phyloP scores from a whole-genome alignment of 2,797 vertebrate genomes.

The Eupleurogrammus muticus region DNA sequence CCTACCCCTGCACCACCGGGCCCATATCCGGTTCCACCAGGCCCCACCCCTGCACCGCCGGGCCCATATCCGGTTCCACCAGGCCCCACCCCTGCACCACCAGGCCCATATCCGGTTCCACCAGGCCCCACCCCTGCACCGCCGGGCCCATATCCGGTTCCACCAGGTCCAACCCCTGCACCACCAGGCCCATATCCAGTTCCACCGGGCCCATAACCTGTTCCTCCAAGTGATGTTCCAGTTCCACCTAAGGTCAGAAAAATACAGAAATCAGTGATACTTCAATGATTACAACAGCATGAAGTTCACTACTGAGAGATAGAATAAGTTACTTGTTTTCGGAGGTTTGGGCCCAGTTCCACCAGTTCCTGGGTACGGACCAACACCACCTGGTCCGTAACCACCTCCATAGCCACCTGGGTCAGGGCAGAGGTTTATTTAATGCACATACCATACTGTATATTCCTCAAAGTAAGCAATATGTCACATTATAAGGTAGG shows the following conservation, averaged over 20 bases:
- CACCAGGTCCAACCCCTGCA: background rate
- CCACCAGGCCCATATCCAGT: constrained; percentile 48
- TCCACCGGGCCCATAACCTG: constrained; percentile 55
- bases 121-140: constrained; percentile 11
- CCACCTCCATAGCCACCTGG: constrained; percentile 66
- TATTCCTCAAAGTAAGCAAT: constrained; percentile 3
- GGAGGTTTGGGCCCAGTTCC: constrained; percentile 74
- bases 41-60: constrained; percentile 30
- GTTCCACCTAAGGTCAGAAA: constrained; percentile 50
- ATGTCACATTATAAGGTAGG: background rate
- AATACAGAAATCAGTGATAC: constrained; percentile 6
- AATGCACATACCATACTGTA: background rate
- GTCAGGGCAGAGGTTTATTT: constrained; percentile 30
- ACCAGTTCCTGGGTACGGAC: constrained; percentile 60
- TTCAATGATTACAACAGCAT: background rate
- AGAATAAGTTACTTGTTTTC: constrained; percentile 73
- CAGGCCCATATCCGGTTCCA: constrained; percentile 22
- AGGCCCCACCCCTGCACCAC: constrained; percentile 33
- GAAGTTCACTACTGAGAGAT: background rate
- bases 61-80: constrained; percentile 48
- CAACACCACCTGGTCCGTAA: constrained; percentile 63
- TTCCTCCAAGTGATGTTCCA: constrained; percentile 56
- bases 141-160: constrained; percentile 40
- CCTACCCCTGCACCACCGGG: constrained; percentile 41
- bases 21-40: constrained; percentile 41